A percentile compares a stretch with the other conserved stretches of the same genome.
Evolutionary conservation across 2,113 vertebrate species (phyloP).

Genomic region (Amphiprion percula): DNA sequence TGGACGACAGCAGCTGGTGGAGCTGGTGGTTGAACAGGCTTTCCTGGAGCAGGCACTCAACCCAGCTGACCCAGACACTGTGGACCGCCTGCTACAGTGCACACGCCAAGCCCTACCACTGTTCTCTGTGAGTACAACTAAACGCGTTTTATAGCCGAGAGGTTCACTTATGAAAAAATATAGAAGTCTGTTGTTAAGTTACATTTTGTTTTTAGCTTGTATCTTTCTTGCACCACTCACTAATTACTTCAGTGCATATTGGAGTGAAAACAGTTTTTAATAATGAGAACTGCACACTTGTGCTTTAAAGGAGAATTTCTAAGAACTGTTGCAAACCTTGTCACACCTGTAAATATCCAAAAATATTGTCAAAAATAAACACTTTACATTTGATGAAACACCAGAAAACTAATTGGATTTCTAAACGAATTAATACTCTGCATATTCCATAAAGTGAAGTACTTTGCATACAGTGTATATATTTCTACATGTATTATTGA

Average conservation of each 20-base stretch:
- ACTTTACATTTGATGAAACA: no score
- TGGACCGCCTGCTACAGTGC: constrained; percentile 97
- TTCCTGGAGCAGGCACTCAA: constrained; percentile 95
- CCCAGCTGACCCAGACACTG: constrained; percentile 91
- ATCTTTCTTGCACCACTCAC: no score
- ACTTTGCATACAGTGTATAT: no score
- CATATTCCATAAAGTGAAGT: no score
- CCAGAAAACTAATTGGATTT: no score
- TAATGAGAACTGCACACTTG: background rate
- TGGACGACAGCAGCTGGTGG: constrained; percentile 94
- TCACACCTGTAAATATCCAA: no score
- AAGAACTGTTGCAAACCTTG: no score
- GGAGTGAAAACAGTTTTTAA: background rate
- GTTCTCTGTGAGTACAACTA: constrained; percentile 89
- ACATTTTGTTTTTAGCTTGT: background rate
- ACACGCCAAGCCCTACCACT: constrained; percentile 96
- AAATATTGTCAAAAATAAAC: no score
- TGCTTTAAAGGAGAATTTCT: background rate
- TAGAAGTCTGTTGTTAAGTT: background rate
- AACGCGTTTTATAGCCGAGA: background rate
- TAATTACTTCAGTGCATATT: background rate
- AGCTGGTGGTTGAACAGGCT: constrained; percentile 96
- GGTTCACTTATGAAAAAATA: background rate
- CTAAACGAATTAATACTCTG: no score
- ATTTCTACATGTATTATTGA: no score